Conservation (phyloP, 2,888 invertebrate species). For the Polyommatus iphigenia region DNA sequence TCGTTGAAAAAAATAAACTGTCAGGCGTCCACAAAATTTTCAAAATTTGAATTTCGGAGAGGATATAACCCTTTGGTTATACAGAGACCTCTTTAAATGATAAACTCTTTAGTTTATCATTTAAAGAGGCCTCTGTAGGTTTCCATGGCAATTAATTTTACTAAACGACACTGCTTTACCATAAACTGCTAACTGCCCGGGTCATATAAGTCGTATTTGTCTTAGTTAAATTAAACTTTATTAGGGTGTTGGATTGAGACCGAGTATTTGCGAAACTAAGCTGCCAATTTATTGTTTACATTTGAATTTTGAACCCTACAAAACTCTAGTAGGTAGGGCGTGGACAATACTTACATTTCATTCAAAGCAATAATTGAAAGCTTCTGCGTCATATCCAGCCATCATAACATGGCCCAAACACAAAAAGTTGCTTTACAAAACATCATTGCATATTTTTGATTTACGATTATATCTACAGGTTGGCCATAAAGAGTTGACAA, state of each 20-base stretch:
- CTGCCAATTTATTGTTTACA: neutral
- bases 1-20: too few relatives aligned
- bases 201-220: conserved; percentile 1
- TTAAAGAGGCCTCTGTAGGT: neutral
- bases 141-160: neutral
- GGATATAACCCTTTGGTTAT: neutral
- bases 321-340: neutral
- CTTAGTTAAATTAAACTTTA: neutral
- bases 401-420: too few relatives aligned
- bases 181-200: neutral
- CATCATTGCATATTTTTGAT: too few relatives aligned
- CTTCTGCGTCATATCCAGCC: too few relatives aligned
- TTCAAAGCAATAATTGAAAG: too few relatives aligned
- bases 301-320: neutral
- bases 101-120: neutral
- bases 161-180: neutral
- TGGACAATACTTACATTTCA: too few relatives aligned
- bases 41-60: too few relatives aligned
- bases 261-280: neutral
- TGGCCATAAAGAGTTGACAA: too few relatives aligned
- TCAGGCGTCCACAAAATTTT: too few relatives aligned
- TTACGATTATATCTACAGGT: too few relatives aligned
- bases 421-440: too few relatives aligned
- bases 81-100: too few relatives aligned
- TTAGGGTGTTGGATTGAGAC: neutral